Evolutionary conservation across 2,113 vertebrate species (phyloP), one percentile per base, ranked within the genome.

Genomic region (Halichoeres trimaculatus): DNA sequence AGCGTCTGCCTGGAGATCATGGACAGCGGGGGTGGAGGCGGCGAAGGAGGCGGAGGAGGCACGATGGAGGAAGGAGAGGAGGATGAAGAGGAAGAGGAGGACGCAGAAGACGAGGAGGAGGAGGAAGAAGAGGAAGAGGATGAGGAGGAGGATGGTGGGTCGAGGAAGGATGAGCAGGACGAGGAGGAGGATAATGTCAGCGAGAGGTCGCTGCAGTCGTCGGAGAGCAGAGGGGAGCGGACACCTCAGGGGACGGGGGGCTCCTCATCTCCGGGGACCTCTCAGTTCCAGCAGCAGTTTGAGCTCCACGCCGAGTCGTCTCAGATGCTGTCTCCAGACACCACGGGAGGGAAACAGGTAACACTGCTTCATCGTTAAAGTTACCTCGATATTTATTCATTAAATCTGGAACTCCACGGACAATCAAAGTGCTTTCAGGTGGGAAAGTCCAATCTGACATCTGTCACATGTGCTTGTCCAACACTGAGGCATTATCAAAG

Each of bases 1-100:
- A 97, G 96, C 0, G 98, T 99, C 8, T 99, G 98, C 88, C 89
- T 98, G 72, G 98, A 99, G 90, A 98, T 99, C 90, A 96, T 99
- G 95, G 96, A 97, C 93, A 95, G 96, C 0, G 89, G 93, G 0
- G 94, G 94, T 1, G 94, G 92, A 0, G 95, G 70, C 0, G 94
- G 89, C 0, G 94, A 92, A 22, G 93, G 93, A 1, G 91, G 95
- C 0, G 92, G 92, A 7, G 92, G 92, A 24, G 93, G 93, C 0
- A 93, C 93, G 0, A 94, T 92, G 0, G 95, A 93, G 0, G 95
- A 93, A 0, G 94, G 93, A 0, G 95, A 95, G 0, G 93, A 95
- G 0, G 94, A 95, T 0, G 95, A 95, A 0, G 95, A 95, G 0
- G 95, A 94, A 0, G 95, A 96, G 0, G 96, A 96, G 0, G 96